These are phyloP conservation scores for Chaetodon auriga DNA, from an alignment of 2,113 vertebrate genomes.

Conservation along the genomic window DNA sequence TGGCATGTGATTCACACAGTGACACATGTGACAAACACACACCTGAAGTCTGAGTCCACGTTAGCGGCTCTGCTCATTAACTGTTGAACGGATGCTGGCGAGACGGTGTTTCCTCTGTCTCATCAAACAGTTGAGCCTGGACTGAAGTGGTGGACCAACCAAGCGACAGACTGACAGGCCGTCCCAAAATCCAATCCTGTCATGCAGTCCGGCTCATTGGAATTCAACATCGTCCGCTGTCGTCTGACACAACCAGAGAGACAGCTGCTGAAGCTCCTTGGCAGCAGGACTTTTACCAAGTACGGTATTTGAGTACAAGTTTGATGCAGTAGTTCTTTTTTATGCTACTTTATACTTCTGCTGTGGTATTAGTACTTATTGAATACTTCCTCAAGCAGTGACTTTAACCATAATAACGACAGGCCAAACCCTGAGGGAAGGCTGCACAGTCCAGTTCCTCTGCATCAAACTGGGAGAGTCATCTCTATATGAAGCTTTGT, in stretches of 20 bases:
- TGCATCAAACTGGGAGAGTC: too few species aligned
- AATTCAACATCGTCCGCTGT: not conserved
- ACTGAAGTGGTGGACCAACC: not conserved
- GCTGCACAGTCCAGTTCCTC: too few species aligned
- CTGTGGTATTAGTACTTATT: too few species aligned
- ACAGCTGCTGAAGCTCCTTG: not conserved
- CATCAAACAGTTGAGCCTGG: not conserved
- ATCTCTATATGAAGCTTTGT: too few species aligned
- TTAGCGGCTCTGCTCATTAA: not conserved
- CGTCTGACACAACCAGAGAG: not conserved
- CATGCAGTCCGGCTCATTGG: not conserved
- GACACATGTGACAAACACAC: not conserved
- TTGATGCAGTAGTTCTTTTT: too few species aligned
- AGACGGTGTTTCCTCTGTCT: not conserved
- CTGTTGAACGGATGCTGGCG: not conserved
- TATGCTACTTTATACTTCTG: too few species aligned
- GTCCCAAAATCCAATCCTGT: not conserved
- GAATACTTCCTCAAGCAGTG: too few species aligned
- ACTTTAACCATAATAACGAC: too few species aligned
- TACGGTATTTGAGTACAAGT: too few species aligned
- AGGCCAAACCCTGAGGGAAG: too few species aligned
- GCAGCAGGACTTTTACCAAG: too few species aligned
- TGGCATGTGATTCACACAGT: not conserved
- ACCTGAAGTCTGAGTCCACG: not conserved
- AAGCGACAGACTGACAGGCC: not conserved